Evolutionary conservation across 2,797 vertebrate species (phyloP).

Genomic region (Enteromius fasciolatus): DNA sequence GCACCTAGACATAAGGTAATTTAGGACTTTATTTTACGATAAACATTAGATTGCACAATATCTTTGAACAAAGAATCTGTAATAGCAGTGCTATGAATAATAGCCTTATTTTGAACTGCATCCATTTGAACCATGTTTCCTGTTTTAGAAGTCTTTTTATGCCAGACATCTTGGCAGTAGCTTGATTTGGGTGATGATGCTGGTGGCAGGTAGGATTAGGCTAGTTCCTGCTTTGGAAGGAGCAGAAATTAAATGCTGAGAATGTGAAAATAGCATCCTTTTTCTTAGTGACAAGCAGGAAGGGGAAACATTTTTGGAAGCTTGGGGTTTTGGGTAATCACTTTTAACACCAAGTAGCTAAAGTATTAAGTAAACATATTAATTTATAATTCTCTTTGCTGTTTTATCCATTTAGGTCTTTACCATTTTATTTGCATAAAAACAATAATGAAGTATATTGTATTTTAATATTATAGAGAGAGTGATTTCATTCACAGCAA

Average conservation of each 20-base stretch:
- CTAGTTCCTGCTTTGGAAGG: slow-evolving; percentile 9
- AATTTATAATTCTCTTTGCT: not conserved
- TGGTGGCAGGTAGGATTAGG: slow-evolving; percentile 19
- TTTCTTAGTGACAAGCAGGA: not conserved
- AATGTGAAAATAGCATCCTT: slow-evolving; percentile 9
- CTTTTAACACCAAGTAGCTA: not conserved
- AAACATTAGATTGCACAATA: slow-evolving; percentile 7
- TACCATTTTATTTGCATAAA: not conserved
- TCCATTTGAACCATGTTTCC: slow-evolving; percentile 5
- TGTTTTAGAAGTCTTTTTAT: not conserved
- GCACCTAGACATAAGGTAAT: not conserved
- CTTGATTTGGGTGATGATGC: slow-evolving; percentile 9
- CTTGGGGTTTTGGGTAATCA: not conserved
- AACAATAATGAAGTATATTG: not conserved
- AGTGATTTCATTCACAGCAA: not conserved
- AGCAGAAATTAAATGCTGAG: too few species aligned
- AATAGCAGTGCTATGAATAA: not conserved
- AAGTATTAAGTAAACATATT: not conserved
- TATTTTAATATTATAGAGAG: not conserved
- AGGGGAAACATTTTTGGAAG: not conserved
- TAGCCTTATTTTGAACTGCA: slow-evolving; percentile 13
- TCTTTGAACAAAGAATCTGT: not conserved
- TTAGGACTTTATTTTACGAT: not conserved
- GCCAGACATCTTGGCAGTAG: not conserved
- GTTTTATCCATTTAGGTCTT: not conserved